A percentile compares a stretch with the other conserved stretches of the same genome.
These are phyloP conservation scores for Onychostruthus taczanowskii DNA, from an alignment of 2,113 vertebrate genomes.

Conservation along the genomic window DNA sequence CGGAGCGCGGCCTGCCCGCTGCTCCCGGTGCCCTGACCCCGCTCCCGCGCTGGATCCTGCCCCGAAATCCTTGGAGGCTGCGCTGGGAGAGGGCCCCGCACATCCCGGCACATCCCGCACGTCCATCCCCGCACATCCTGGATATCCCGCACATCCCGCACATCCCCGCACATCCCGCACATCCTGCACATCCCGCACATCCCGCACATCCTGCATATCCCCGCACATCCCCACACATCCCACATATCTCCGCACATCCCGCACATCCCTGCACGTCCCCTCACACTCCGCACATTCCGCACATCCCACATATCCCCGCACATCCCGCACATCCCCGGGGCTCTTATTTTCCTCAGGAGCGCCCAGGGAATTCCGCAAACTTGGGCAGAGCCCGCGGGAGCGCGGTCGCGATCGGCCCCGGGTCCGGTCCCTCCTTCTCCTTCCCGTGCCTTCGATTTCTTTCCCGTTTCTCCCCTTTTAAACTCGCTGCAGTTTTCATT, in stretches of 20 bases:
- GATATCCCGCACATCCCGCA: too few species aligned
- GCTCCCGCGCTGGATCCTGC: too few species aligned
- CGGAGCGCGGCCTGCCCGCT: not conserved
- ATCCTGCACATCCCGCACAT: not conserved
- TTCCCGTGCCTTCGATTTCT: not conserved
- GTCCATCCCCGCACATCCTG: not conserved
- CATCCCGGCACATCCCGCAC: not conserved
- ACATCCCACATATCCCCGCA: not conserved
- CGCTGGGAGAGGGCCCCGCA: not conserved
- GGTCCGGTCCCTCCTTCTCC: not conserved
- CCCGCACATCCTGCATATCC: too few species aligned
- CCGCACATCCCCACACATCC: not conserved
- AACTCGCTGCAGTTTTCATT: not conserved
- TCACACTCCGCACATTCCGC: not conserved
- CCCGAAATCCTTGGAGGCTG: not conserved
- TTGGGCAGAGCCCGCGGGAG: not conserved
- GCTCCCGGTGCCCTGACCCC: accelerated
- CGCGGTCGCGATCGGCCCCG: not conserved
- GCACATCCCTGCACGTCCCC: not conserved
- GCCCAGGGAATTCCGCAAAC: not conserved
- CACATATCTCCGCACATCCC: not conserved
- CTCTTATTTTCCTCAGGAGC: not conserved
- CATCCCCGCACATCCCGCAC: not conserved
- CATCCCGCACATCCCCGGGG: not conserved
- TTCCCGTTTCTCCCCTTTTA: not conserved